These are phyloP conservation scores for Phalera bucephala DNA, from an alignment of 2,888 invertebrate species.

Conservation along the genomic window DNA sequence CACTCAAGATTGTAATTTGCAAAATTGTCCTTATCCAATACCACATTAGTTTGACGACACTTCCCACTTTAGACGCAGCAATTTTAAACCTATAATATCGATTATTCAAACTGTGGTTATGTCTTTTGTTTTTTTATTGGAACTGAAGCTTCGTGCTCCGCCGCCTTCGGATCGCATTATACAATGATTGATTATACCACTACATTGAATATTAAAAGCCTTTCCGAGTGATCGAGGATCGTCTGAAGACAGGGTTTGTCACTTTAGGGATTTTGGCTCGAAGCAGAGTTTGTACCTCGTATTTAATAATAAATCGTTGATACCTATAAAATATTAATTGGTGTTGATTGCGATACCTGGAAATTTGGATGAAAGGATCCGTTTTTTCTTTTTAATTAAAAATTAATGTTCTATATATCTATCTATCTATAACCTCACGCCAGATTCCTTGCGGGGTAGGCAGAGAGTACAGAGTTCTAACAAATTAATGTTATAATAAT, in stretches of 20 bases:
- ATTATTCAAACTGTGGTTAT: no score
- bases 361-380: background rate
- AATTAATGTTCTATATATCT: background rate
- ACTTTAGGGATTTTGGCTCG: conserved; percentile 22
- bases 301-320: conserved; percentile 3
- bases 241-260: conserved; percentile 27
- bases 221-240: conserved; percentile 16
- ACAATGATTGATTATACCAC: conserved; percentile 37
- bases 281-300: conserved; percentile 8
- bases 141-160: conserved; percentile 10
- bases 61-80: no score
- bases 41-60: no score
- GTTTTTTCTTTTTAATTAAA: background rate
- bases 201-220: conserved; percentile 32
- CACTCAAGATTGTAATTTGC: no score
- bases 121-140: conserved; percentile 11
- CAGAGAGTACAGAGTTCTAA: no score
- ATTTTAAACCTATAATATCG: no score
- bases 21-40: no score
- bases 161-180: conserved; percentile 18
- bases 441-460: no score
- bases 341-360: background rate
- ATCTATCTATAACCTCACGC: no score
- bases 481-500: no score
- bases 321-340: background rate